A percentile compares a stretch with the other conserved stretches of the same genome.
These are phyloP conservation scores for Iselma pallidipennis DNA, from an alignment of 2,888 invertebrate species.

Conservation along the genomic window DNA sequence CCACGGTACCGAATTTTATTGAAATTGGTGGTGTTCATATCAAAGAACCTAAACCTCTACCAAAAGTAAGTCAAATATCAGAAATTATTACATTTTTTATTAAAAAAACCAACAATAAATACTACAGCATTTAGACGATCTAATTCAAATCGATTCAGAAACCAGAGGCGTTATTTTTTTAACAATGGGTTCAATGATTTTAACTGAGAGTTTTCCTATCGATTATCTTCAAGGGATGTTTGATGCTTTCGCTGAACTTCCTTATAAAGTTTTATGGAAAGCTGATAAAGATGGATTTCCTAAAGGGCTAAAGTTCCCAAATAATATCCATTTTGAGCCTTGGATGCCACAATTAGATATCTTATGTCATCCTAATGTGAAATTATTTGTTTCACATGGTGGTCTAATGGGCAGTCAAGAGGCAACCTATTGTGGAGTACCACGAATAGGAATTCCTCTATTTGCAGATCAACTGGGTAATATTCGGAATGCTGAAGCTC, in stretches of 20 bases:
- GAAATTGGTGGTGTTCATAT: constrained; percentile 64
- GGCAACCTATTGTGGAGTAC: constrained; percentile 54
- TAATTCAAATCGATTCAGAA: constrained; percentile 4
- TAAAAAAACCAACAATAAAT: too few relatives aligned
- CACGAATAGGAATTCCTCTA: constrained; percentile 52
- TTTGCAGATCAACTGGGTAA: constrained; percentile 58
- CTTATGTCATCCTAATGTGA: constrained; percentile 56
- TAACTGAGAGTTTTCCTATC: constrained; percentile 60
- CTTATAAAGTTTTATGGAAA: constrained; percentile 62
- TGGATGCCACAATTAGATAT: constrained; percentile 64
- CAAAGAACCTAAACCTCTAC: constrained; percentile 54
- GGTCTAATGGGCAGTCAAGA: constrained; percentile 59
- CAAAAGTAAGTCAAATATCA: constrained; percentile 53
- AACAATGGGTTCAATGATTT: constrained; percentile 64
- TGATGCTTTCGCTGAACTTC: constrained; percentile 58
- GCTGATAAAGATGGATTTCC: constrained; percentile 59
- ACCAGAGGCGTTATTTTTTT: constrained; percentile 59
- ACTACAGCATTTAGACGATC: constrained; percentile 5
- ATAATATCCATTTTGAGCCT: constrained; percentile 59
- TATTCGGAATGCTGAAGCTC: constrained; percentile 58
- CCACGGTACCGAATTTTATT: constrained; percentile 60
- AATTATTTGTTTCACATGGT: constrained; percentile 60
- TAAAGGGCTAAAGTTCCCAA: constrained; percentile 52
- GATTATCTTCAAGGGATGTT: constrained; percentile 58
- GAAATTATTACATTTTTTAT: too few relatives aligned